phyloP scores from a whole-genome alignment of 2,888 invertebrate genomes.

The Xylota sylvarum region DNA sequence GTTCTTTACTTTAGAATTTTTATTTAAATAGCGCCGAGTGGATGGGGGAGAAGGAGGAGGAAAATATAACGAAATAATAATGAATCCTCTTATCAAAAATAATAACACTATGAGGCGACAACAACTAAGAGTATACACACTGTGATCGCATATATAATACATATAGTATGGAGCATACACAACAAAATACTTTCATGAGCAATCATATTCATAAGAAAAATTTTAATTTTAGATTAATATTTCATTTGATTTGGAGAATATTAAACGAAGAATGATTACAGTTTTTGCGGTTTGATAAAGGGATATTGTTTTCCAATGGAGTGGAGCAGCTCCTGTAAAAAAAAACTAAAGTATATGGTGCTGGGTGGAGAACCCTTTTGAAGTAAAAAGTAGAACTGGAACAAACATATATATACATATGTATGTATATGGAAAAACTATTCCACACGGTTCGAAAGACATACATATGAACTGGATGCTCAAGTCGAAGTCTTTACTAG shows the following conservation, averaged over 20 bases:
- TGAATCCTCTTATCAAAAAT: constrained; percentile 57
- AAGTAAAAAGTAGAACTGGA: no score
- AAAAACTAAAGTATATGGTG: no score
- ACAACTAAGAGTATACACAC: constrained; percentile 6
- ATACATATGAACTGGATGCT: no score
- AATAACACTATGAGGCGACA: constrained; percentile 44
- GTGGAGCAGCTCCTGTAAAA: not conserved
- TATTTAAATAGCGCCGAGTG: not conserved
- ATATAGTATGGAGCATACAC: not conserved
- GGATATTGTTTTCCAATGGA: constrained; percentile 7
- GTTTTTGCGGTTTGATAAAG: constrained; percentile 2
- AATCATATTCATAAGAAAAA: constrained; percentile 23
- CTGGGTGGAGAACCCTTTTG: no score
- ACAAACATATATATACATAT: no score
- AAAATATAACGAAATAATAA: not conserved
- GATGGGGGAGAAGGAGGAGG: not conserved
- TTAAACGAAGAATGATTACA: constrained; percentile 6
- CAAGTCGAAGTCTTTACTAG: no score
- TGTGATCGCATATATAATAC: not conserved
- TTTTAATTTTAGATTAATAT: constrained; percentile 30
- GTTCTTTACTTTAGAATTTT: constrained; percentile 52
- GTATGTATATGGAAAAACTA: no score
- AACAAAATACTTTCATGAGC: constrained; percentile 5
- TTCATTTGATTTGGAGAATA: constrained; percentile 8
- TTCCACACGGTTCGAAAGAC: no score